phyloP scores from a whole-genome alignment of 2,797 vertebrate genomes.

The Sebastes oblongus region DNA sequence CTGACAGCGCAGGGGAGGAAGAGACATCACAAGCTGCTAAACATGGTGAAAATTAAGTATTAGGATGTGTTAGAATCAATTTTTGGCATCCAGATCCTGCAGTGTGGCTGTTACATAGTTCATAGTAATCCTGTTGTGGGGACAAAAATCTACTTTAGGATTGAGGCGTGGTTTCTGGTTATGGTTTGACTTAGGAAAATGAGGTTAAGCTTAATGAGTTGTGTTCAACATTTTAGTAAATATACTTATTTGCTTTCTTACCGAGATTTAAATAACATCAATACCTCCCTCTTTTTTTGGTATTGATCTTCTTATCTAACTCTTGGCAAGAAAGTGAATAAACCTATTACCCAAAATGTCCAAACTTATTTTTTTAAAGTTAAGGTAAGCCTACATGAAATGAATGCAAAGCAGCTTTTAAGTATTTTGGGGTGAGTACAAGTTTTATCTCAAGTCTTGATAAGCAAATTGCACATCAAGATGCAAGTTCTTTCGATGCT shows the following conservation, averaged over 20 bases:
- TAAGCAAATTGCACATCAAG: not conserved
- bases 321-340: not conserved
- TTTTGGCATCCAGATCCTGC: conserved; percentile 3
- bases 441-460: not conserved
- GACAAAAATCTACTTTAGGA: not conserved
- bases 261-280: not conserved
- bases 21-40: conserved; percentile 54
- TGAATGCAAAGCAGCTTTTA: not conserved
- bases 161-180: not conserved
- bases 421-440: not conserved
- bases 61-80: conserved; percentile 16
- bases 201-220: not conserved
- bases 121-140: not conserved
- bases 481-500: not conserved
- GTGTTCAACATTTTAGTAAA: not conserved
- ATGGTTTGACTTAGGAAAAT: not conserved
- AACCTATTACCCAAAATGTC: not conserved
- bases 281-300: not conserved
- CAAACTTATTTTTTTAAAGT: not conserved
- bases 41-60: conserved; percentile 42
- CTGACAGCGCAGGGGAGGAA: conserved; percentile 37
- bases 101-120: not conserved
- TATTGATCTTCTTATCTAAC: not conserved
- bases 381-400: not conserved
- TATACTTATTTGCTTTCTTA: not conserved